A percentile compares a stretch with the other conserved stretches of the same genome.
Evolutionary conservation across 1,140 invertebrate genomes (phyloP).

Genomic region (Habropoda laboriosa): DNA sequence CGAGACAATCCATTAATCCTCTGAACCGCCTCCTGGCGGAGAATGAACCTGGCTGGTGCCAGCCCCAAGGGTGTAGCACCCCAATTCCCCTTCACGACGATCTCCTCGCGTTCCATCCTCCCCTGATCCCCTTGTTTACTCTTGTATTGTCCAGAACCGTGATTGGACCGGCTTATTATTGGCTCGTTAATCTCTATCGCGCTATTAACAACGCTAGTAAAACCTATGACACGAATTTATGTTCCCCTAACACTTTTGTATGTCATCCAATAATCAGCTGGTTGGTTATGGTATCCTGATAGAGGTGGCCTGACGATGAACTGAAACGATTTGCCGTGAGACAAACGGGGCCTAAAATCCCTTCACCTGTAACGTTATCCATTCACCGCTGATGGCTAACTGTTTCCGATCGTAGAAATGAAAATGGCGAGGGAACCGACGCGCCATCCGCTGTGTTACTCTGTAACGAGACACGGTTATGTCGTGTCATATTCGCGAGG

Average conservation of each 20-base stretch:
- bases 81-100: constrained; percentile 65
- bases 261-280: constrained; percentile 79
- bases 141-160: constrained; percentile 76
- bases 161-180: constrained; percentile 7
- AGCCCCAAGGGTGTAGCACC: constrained; percentile 68
- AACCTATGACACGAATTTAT: constrained; percentile 70
- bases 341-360: constrained; percentile 24
- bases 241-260: constrained; percentile 81
- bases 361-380: neutral
- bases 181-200: no score
- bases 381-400: neutral
- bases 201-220: neutral
- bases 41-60: constrained; percentile 61
- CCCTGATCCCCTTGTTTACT: constrained; percentile 80
- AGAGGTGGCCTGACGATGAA: constrained; percentile 68
- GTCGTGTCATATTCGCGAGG: constrained; percentile 55
- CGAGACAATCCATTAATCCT: constrained; percentile 62
- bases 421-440: neutral
- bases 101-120: constrained; percentile 70
- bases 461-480: neutral
- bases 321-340: constrained; percentile 70
- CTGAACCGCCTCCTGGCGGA: constrained; percentile 69
- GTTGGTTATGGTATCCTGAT: constrained; percentile 74
- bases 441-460: neutral
- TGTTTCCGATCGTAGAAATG: no score